These are phyloP conservation scores for Ursus arctos DNA, from an alignment of 2,113 vertebrate species.

Conservation along the genomic window DNA sequence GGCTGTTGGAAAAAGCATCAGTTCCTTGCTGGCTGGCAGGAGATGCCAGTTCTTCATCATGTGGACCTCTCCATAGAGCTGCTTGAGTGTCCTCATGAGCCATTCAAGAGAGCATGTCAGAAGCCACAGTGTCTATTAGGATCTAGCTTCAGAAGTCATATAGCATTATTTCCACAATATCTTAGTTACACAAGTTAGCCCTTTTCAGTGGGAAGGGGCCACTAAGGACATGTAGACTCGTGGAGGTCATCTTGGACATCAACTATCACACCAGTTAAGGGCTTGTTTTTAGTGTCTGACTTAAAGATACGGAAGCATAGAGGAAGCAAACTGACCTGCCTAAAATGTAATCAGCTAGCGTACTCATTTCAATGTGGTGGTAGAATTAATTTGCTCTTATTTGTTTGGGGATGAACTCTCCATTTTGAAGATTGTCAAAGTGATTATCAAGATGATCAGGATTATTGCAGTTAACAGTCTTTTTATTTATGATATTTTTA, in stretches of 20 bases:
- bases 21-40: neutral
- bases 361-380: neutral
- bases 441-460: neutral
- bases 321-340: neutral
- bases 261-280: neutral
- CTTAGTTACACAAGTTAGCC: neutral
- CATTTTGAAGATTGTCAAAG: neutral
- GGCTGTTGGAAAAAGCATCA: neutral
- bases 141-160: neutral
- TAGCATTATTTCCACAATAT: neutral
- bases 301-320: neutral
- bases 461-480: neutral
- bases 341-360: neutral
- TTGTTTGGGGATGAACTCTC: neutral
- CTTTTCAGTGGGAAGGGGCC: neutral
- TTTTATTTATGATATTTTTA: neutral
- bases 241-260: neutral
- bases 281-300: neutral
- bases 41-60: neutral
- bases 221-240: neutral
- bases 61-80: neutral
- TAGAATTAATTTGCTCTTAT: neutral
- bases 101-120: neutral
- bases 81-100: neutral
- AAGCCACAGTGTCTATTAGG: neutral